Conservation (phyloP, 2,888 invertebrate species). For the Drosophila colorata region DNA sequence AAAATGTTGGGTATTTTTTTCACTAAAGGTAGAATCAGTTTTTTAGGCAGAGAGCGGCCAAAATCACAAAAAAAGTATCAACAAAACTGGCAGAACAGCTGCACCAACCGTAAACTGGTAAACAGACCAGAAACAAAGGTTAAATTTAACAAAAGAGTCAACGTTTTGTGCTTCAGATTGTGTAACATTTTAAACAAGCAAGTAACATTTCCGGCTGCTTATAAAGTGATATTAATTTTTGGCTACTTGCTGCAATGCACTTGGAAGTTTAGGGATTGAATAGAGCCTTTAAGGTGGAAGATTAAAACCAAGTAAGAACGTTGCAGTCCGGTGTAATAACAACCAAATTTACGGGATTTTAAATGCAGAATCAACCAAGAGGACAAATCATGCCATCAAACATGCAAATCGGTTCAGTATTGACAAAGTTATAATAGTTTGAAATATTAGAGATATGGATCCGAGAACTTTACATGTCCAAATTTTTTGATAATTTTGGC, state of each 20-base stretch:
- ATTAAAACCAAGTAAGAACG: too few species aligned
- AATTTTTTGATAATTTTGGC: too few species aligned
- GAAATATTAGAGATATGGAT: too few species aligned
- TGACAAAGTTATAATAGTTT: too few species aligned
- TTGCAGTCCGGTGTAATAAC: too few species aligned
- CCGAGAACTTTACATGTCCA: too few species aligned
- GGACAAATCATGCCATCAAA: too few species aligned
- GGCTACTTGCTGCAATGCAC: neutral
- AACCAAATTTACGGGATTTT: too few species aligned
- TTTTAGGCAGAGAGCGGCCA: neutral
- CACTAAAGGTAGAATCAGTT: neutral
- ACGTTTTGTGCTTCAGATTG: constrained; percentile 54
- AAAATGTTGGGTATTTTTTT: neutral
- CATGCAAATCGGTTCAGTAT: too few species aligned
- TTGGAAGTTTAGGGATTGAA: neutral
- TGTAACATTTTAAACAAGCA: constrained; percentile 50
- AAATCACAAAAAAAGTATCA: neutral
- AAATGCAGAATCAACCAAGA: too few species aligned
- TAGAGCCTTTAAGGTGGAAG: neutral
- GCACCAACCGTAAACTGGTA: constrained; percentile 38
- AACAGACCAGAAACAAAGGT: constrained; percentile 26
- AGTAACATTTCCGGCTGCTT: constrained; percentile 1
- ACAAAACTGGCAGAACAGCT: constrained; percentile 54
- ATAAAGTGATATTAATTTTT: neutral
- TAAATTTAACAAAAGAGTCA: constrained; percentile 49